Evolutionary conservation across 2,797 vertebrate species (phyloP).

Genomic region (Lithobates pipiens): DNA sequence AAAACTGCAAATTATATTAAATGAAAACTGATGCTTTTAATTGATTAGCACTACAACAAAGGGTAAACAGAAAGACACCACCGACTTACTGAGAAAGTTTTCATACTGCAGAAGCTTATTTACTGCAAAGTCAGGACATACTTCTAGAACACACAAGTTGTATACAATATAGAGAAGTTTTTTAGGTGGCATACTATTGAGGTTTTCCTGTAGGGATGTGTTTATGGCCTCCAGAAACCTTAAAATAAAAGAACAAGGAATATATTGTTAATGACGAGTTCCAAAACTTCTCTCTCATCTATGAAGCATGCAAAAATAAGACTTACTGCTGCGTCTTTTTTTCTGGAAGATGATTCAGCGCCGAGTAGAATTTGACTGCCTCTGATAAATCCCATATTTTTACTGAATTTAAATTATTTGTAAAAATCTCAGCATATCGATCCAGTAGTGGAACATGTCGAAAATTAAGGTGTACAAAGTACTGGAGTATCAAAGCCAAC

Average conservation of each 20-base stretch:
- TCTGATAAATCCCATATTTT: slow-evolving; percentile 74
- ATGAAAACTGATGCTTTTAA: no score
- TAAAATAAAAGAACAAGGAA: slow-evolving; percentile 48
- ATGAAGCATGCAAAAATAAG: slow-evolving; percentile 1
- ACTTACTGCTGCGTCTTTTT: slow-evolving; percentile 79
- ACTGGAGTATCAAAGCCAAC: slow-evolving; percentile 79
- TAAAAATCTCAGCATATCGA: slow-evolving; percentile 77
- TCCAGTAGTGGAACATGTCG: slow-evolving; percentile 80
- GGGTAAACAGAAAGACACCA: slow-evolving; percentile 55
- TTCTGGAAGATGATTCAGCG: slow-evolving; percentile 78
- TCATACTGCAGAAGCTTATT: slow-evolving; percentile 80
- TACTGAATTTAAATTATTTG: slow-evolving; percentile 73
- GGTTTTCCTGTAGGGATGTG: slow-evolving; percentile 74
- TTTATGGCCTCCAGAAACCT: slow-evolving; percentile 84
- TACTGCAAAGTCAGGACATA: slow-evolving; percentile 78
- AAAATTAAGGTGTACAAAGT: slow-evolving; percentile 78
- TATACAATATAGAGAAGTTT: slow-evolving; percentile 77
- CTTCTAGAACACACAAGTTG: slow-evolving; percentile 80
- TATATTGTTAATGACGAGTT: no score
- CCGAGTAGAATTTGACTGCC: slow-evolving; percentile 80
- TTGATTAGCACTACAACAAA: no score
- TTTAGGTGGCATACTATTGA: slow-evolving; percentile 74
- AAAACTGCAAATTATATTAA: no score
- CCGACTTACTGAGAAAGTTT: slow-evolving; percentile 74
- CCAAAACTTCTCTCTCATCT: no score